Conservation (phyloP, 2,113 vertebrate genomes). For the Megalops atlanticus region DNA sequence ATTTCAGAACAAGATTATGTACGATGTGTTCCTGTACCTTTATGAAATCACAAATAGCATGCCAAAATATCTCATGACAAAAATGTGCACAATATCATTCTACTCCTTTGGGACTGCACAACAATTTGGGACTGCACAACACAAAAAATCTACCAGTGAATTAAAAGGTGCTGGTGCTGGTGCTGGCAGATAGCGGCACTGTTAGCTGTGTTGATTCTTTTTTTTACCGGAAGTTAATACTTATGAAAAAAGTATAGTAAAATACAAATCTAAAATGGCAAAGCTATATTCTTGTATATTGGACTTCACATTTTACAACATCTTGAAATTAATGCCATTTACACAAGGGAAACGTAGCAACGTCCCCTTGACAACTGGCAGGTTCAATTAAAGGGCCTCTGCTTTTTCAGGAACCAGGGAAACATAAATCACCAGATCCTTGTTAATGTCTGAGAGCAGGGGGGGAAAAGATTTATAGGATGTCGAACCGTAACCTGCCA, state of each 20-base stretch:
- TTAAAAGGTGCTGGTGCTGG: background rate
- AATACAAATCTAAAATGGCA: background rate
- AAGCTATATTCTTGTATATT: background rate
- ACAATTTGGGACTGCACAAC: background rate
- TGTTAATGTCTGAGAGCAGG: constrained; percentile 8
- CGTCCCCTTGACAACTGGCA: constrained; percentile 42
- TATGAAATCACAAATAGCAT: background rate
- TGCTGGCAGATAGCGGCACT: background rate
- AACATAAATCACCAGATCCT: constrained; percentile 49
- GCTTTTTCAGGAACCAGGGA: constrained; percentile 47
- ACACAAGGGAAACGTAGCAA: constrained; percentile 21
- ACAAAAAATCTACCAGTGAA: background rate
- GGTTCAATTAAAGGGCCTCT: constrained; percentile 47
- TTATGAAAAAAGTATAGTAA: background rate
- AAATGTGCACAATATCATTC: background rate
- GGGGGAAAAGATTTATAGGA: constrained; percentile 44
- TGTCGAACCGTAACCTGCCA: constrained; percentile 37
- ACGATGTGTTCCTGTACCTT: background rate
- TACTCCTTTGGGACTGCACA: background rate
- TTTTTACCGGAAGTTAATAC: background rate
- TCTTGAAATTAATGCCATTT: background rate
- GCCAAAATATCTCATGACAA: background rate
- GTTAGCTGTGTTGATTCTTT: background rate
- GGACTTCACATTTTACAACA: background rate
- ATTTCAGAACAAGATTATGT: background rate